A percentile compares a stretch with the other conserved stretches of the same genome.
phyloP scores from a whole-genome alignment of 2,113 vertebrate genomes.

The Herpailurus yagouaroundi region DNA sequence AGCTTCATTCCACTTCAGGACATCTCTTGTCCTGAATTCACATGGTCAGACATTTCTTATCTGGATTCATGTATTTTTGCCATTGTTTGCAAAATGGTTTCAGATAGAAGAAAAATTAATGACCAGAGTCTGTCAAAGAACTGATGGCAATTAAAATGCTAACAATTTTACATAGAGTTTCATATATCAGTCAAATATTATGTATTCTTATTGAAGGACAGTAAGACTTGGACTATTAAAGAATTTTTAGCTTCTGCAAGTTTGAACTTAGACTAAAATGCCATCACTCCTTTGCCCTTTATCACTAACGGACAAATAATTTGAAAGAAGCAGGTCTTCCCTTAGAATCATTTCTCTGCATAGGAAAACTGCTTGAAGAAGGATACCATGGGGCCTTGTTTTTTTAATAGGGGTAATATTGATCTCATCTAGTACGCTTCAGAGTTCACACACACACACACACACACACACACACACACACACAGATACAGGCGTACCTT shows the following conservation, averaged over 20 bases:
- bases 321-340: not conserved
- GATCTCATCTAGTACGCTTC: not conserved
- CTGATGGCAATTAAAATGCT: not conserved
- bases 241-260: not conserved
- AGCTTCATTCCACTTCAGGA: conserved; percentile 6
- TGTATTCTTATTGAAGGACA: not conserved
- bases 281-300: not conserved
- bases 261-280: not conserved
- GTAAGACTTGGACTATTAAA: not conserved
- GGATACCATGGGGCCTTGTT: not conserved
- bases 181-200: not conserved
- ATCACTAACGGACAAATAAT: not conserved
- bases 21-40: conserved; percentile 12
- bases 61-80: not conserved
- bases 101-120: conserved; percentile 30
- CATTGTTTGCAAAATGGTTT: conserved; percentile 9
- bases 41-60: not conserved
- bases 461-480: not conserved
- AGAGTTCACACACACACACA: not conserved
- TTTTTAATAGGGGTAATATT: not conserved
- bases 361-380: not conserved
- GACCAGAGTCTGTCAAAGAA: not conserved
- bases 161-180: not conserved
- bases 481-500: not conserved
- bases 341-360: not conserved